phyloP scores from a whole-genome alignment of 2,888 invertebrate genomes.

The Chrysomela aeneicollis region DNA sequence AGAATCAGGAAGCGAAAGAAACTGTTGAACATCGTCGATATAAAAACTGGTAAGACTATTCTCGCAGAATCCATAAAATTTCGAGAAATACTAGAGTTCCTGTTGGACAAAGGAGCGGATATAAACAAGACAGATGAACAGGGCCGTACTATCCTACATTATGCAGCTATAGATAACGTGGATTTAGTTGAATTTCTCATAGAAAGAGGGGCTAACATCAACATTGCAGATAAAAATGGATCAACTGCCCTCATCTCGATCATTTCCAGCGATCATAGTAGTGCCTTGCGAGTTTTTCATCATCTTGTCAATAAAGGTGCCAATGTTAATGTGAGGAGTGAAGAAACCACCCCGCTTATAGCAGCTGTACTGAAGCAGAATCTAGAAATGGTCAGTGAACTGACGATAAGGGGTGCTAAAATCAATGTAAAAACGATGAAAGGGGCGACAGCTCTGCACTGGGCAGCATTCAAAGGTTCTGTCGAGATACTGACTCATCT shows the following conservation, averaged over 20 bases:
- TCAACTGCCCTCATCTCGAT: conserved; percentile 2
- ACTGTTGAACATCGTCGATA: too few relatives aligned
- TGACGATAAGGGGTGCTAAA: background rate
- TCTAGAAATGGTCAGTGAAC: background rate
- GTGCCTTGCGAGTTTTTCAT: background rate
- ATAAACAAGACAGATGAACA: background rate
- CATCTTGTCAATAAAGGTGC: too few relatives aligned
- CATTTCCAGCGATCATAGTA: background rate
- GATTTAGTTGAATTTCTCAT: conserved; percentile 9
- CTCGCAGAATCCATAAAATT: background rate
- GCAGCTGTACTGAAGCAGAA: background rate
- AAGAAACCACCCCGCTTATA: background rate
- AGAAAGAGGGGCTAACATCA: background rate
- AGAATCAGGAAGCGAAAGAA: too few relatives aligned
- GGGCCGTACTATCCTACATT: conserved; percentile 11
- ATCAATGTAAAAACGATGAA: background rate
- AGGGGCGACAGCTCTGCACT: background rate
- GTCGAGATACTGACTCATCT: background rate
- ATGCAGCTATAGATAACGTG: background rate
- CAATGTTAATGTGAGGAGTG: background rate
- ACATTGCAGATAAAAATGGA: background rate
- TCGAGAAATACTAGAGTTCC: background rate
- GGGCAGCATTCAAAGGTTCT: background rate
- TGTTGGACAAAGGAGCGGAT: conserved; percentile 11
- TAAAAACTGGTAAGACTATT: background rate